phyloP scores from a whole-genome alignment of 2,113 vertebrate genomes.

The Myiopsitta monachus region DNA sequence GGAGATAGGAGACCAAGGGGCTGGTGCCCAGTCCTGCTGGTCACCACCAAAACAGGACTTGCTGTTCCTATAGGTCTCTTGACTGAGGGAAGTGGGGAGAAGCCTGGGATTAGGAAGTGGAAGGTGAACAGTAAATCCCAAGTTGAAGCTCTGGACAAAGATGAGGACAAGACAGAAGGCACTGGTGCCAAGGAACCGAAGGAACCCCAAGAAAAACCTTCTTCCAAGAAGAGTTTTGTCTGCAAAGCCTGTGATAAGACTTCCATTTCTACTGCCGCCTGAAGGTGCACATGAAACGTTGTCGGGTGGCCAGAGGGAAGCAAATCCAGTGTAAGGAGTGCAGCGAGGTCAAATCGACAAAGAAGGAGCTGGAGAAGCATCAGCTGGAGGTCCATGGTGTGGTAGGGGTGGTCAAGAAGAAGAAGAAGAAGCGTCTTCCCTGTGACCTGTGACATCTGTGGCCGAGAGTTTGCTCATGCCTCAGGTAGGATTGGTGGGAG shows the following conservation, averaged over 20 bases:
- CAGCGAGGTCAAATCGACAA: slow-evolving; percentile 42
- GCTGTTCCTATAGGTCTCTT: slow-evolving; percentile 45
- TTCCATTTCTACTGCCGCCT: slow-evolving; percentile 86
- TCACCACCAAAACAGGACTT: not conserved
- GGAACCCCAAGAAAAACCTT: not conserved
- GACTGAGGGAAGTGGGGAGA: not conserved
- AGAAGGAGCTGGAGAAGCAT: slow-evolving; percentile 78
- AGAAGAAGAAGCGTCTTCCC: slow-evolving; percentile 75
- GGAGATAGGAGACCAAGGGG: not conserved
- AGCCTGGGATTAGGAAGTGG: slow-evolving; percentile 29
- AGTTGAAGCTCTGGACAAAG: slow-evolving; percentile 39
- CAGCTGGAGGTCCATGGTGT: slow-evolving; percentile 67
- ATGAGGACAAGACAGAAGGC: not conserved
- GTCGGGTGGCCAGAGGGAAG: slow-evolving; percentile 71
- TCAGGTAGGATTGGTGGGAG: slow-evolving; percentile 73
- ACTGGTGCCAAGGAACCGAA: not conserved
- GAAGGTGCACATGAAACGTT: slow-evolving; percentile 80
- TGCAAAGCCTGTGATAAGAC: slow-evolving; percentile 83
- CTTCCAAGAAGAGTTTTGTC: slow-evolving; percentile 72
- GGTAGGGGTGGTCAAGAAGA: slow-evolving; percentile 41
- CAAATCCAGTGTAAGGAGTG: slow-evolving; percentile 76
- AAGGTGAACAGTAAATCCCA: slow-evolving; percentile 35
- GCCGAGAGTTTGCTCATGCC: slow-evolving; percentile 84
- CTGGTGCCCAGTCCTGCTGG: not conserved
- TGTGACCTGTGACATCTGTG: slow-evolving; percentile 81